Evolutionary conservation across 2,888 invertebrate species (phyloP), one percentile per base, ranked within the genome.

Genomic region (Leucoptera coffeella): DNA sequence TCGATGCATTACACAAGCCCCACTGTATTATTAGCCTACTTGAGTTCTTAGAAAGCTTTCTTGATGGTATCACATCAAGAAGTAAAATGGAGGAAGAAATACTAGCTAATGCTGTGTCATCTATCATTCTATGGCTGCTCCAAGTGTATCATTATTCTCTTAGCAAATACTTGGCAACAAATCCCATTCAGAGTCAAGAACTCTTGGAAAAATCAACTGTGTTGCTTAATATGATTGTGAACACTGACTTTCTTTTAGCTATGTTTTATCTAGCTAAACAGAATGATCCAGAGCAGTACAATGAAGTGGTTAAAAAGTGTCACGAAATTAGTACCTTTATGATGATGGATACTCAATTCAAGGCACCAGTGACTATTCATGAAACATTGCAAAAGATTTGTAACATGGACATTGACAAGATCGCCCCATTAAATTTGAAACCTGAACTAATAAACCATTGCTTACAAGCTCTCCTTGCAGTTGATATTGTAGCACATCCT

Each of bases 61-160:
- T 78, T 23, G 75, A 75, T 39, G 75, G 73, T 20, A 67, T 77
- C 9, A 78, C 78, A 4, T 84, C 77, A 42, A 76, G 86, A 33
- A 85, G 85, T 1, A 91, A 91, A 58, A 81, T 88, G 29, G 94
- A 94, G 47, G 92, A 93, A 53, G 82, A 86, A 38, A 75, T 88
- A 10, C 56, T 89, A n/a, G 85, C 91, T 1, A 80, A 81, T 28
- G 81, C 90, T 2, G 77, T 93, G n/a, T 74, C 91, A 10, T 83
- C 87, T 0, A 76, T 90, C 22, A 82, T 85, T 2, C 67, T 82
- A 38, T 91, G 91, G 91, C 61, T 91, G 19, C 55, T 89, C 19
- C 84, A 85, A 50, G 85, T 89, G 27, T 80, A 85, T 38, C 62
- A 72, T 36, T 62, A 62, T 32, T 61, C 65, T 7, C 43, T 71